phyloP scores from a whole-genome alignment of 2,797 vertebrate species.

The Varecia variegata region DNA sequence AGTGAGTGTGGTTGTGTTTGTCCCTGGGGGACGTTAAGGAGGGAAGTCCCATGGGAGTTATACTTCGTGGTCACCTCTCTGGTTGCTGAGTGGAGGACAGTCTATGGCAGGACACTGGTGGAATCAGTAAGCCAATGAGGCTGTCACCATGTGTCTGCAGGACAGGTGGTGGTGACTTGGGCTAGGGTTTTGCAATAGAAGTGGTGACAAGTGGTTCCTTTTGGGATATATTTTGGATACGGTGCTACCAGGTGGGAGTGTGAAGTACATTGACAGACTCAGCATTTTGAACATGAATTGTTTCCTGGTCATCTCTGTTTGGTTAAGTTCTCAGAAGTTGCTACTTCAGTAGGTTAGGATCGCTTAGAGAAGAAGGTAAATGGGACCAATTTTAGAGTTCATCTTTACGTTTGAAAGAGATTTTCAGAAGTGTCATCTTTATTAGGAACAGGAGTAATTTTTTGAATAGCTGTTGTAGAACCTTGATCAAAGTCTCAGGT shows the following conservation, averaged over 20 bases:
- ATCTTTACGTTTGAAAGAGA: background rate
- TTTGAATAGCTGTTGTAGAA: background rate
- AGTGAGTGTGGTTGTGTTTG: background rate
- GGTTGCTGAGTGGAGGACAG: background rate
- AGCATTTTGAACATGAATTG: background rate
- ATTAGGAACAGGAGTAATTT: background rate
- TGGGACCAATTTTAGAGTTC: background rate
- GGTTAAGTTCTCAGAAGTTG: background rate
- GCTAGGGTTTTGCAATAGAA: background rate
- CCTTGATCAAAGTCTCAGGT: background rate
- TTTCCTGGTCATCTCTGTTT: background rate
- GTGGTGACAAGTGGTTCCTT: background rate
- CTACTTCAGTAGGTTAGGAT: background rate
- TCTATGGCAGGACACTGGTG: background rate
- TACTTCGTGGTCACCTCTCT: background rate
- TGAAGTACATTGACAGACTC: background rate
- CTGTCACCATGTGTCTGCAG: background rate
- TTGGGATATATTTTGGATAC: background rate
- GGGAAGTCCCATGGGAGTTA: background rate
- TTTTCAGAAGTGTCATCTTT: conserved; percentile 9
- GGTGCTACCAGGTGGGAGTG: background rate
- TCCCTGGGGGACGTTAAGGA: background rate
- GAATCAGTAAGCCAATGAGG: background rate
- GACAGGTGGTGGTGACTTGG: background rate
- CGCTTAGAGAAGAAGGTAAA: background rate